Evolutionary conservation across 2,113 vertebrate species (phyloP).

Genomic region (Burhinus bistriatus): DNA sequence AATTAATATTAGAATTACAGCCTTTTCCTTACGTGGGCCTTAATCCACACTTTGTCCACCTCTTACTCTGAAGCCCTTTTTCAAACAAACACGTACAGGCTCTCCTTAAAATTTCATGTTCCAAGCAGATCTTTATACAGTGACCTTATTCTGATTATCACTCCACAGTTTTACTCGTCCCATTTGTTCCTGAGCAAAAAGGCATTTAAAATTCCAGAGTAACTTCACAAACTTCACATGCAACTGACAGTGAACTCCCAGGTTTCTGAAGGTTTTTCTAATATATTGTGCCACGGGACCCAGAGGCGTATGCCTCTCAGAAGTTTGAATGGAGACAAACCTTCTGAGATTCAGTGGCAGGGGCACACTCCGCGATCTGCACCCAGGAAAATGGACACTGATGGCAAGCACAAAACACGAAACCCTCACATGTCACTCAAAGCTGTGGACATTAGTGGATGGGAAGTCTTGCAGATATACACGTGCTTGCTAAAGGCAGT

Average conservation of each 20-base stretch:
- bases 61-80: conserved; percentile 18
- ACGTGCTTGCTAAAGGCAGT: background rate
- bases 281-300: background rate
- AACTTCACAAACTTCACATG: background rate
- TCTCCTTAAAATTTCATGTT: conserved; percentile 53
- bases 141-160: conserved; percentile 57
- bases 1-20: conserved; percentile 55
- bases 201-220: conserved; percentile 25
- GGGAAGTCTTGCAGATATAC: background rate
- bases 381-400: background rate
- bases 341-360: background rate
- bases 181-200: background rate
- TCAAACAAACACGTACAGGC: conserved; percentile 36
- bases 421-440: background rate
- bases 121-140: background rate
- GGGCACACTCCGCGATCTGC: fast-evolving
- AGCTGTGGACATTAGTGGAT: background rate
- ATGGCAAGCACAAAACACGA: background rate
- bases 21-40: background rate
- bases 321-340: background rate
- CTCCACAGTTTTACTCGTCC: background rate
- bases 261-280: background rate
- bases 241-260: background rate
- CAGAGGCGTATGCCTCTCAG: background rate
- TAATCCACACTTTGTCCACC: conserved; percentile 32